Base-by-base conservation (phyloP, 1,140 invertebrate species). In the Scaptodrosophila lebanonensis region DNA sequence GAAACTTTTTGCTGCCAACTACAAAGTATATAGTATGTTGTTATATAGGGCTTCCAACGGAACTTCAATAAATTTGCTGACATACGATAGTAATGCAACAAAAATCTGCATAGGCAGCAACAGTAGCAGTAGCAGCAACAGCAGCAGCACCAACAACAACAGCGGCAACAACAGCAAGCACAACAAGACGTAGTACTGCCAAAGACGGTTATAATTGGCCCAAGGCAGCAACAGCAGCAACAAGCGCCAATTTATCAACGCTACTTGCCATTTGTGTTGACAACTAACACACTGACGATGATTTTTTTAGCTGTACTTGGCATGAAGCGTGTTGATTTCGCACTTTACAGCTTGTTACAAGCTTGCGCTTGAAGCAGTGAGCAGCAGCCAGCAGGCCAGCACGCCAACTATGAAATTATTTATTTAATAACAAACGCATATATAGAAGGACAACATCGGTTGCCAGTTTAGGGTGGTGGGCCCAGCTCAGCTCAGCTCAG, bases 201-300 rank as follows among this genome's bases (percentile, higher is more conserved):
- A 82, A 82, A 82, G 66, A 70, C 66, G 75, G 75, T 82, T 83
- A 82, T 82, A 82, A 82, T 82, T 82, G 75, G 75, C 75, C 76
- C 76, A 82, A 70, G 76, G 76, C 70, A 82, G 54, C 75, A 44
- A 69, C 76, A 33, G 12, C 3, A 4, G 32, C 32, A 33, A 11
- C 32, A 33, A 33, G 13, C 35, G 35, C 35, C 35, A 82, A 82
- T 82, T 83, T 82, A 82, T 82, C 75, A 82, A 83, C 75, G 76
- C 54, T 66, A 66, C 59, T 82, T 82, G 75, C 75, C 75, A 83
- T 82, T 76, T 83, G 47, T 76, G 75, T 70, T 75, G 75, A 82
- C 75, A 82, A 83, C 66, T 82, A 83, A 75, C 75, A 75, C 60
- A 66, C 44, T 68, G 72, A 22, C 30, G 45, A 61, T 68, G n/a